Conservation (phyloP, 2,888 invertebrate species). For the Scaptodrosophila latifasciaeformis region DNA sequence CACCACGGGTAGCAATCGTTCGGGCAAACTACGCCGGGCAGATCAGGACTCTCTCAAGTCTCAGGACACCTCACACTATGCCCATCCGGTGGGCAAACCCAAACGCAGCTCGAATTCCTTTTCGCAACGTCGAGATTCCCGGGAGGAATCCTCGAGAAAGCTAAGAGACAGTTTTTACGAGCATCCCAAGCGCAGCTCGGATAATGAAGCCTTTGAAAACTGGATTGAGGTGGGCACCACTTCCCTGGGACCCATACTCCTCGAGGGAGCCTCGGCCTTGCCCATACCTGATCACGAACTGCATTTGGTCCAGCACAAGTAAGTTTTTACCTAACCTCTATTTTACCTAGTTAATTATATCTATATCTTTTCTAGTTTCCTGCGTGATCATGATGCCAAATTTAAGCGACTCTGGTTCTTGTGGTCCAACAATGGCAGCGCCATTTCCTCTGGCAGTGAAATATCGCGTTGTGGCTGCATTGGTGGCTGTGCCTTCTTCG, state of each 20-base stretch:
- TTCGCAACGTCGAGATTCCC: conserved; percentile 72
- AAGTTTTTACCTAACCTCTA: conserved; percentile 29
- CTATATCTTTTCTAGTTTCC: conserved; percentile 76
- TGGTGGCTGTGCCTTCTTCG: conserved; percentile 96
- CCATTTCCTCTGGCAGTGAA: conserved; percentile 76
- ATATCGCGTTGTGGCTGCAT: conserved; percentile 93
- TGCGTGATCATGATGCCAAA: conserved; percentile 88
- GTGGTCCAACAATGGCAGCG: conserved; percentile 80
- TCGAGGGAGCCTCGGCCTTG: conserved; percentile 91
- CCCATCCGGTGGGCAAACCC: conserved; percentile 44
- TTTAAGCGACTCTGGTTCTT: conserved; percentile 94
- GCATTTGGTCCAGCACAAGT: conserved; percentile 87
- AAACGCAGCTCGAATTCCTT: conserved; percentile 73
- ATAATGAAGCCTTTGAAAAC: conserved; percentile 77
- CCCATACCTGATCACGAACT: conserved; percentile 85
- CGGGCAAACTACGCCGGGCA: conserved; percentile 70
- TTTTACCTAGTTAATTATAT: not conserved
- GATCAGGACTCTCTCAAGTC: conserved; percentile 72
- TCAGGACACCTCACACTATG: conserved; percentile 49
- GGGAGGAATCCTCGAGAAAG: conserved; percentile 67
- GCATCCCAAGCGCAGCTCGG: conserved; percentile 59
- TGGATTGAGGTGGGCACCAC: conserved; percentile 96
- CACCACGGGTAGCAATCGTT: conserved; percentile 77
- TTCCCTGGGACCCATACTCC: conserved; percentile 90
- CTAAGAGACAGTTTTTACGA: conserved; percentile 70